A percentile compares a stretch with the other conserved stretches of the same genome.
Evolutionary conservation across 2,888 invertebrate species (phyloP).

Genomic region (Athalia circularis): DNA sequence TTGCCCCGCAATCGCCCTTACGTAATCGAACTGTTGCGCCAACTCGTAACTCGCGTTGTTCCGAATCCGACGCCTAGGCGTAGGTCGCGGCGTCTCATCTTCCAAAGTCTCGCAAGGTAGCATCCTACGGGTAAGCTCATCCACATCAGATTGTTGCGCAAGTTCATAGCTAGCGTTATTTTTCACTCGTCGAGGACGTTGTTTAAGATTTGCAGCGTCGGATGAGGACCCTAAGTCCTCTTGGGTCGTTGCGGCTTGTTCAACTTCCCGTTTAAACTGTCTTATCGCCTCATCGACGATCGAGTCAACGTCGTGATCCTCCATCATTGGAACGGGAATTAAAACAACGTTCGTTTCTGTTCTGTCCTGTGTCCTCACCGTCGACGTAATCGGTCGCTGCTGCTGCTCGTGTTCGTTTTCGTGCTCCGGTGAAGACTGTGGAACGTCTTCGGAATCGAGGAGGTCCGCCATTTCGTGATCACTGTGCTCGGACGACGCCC

Average conservation of each 20-base stretch:
- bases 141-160: constrained; percentile 67
- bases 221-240: constrained; percentile 54
- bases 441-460: constrained; percentile 35
- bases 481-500: constrained; percentile 56
- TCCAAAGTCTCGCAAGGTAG: constrained; percentile 20
- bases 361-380: constrained; percentile 70
- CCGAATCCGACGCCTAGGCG: constrained; percentile 54
- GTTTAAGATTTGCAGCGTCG: constrained; percentile 34
- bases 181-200: constrained; percentile 58
- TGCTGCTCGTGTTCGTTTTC: constrained; percentile 41
- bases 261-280: constrained; percentile 64
- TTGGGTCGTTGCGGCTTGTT: constrained; percentile 54
- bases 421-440: constrained; percentile 34
- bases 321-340: constrained; percentile 64
- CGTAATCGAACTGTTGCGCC: constrained; percentile 68
- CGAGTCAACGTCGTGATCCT: constrained; percentile 65
- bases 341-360: constrained; percentile 61
- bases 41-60: constrained; percentile 70
- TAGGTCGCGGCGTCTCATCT: constrained; percentile 47
- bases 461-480: constrained; percentile 59
- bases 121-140: constrained; percentile 56
- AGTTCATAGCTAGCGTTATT: constrained; percentile 72
- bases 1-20: constrained; percentile 60
- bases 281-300: constrained; percentile 67
- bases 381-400: constrained; percentile 53